Conservation (phyloP, 2,113 vertebrate genomes). For the Geococcyx californianus region DNA sequence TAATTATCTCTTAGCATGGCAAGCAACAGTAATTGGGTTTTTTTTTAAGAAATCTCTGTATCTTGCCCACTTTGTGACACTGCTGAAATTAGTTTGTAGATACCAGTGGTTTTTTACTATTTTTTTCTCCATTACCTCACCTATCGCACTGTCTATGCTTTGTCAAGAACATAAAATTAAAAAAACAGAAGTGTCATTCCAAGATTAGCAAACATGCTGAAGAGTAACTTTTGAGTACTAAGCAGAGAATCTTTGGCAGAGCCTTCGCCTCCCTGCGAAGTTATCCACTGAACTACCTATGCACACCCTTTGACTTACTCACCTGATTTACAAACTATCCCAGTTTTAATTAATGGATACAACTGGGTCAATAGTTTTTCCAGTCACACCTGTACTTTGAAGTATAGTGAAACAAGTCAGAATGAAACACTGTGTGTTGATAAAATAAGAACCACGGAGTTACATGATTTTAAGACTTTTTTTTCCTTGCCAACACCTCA, state of each 20-base stretch:
- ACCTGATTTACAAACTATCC: not conserved
- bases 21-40: not conserved
- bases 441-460: not conserved
- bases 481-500: not conserved
- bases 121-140: not conserved
- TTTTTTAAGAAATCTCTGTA: not conserved
- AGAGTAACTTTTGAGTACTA: not conserved
- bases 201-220: not conserved
- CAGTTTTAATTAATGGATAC: not conserved
- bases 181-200: not conserved
- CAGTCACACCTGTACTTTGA: not conserved
- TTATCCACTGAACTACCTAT: not conserved
- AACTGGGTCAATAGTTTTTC: not conserved
- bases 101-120: accelerated
- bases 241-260: not conserved
- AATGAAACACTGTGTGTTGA: not conserved
- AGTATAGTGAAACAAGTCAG: not conserved
- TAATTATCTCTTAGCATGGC: not conserved
- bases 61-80: not conserved
- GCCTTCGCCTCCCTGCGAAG: accelerated
- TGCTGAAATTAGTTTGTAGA: not conserved
- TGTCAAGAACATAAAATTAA: not conserved
- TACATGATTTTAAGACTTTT: not conserved
- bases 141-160: accelerated
- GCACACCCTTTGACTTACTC: not conserved